Evolutionary conservation across 2,888 invertebrate species (phyloP), one percentile per base, ranked within the genome.

Genomic region (Chloromyia formosa): DNA sequence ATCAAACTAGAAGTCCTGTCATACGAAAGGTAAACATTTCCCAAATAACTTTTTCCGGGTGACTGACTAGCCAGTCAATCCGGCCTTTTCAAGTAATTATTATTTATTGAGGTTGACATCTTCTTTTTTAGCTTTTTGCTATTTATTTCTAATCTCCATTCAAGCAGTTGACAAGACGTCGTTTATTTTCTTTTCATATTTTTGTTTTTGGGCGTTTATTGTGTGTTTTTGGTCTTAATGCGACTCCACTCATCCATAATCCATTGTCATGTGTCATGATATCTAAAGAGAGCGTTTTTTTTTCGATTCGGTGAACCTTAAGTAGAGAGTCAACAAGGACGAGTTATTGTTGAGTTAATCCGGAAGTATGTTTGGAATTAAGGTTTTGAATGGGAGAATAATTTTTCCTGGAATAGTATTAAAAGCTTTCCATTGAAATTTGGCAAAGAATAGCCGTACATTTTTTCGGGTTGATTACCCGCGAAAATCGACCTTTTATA

Each of bases 171-270:
- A n/a, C 5, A 42, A 42, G 42, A 9, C 42, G 42, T 42, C 12
- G 12, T 42, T 42, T 12, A 42, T 42, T 42, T 42, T 42, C 42
- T 12, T 42, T 42, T 42, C 42, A n/a, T n/a, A n/a, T n/a, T n/a
- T 42, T 12, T 42, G 42, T 42, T 42, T 42, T 42, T 42, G 7
- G 5, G 12, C 42, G 42, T 42, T 42, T 42, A 42, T 42, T 42
- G 12, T 54, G 1, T 54, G 5, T 54, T 54, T 16, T 54, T 54
- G 5, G n/a, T 12, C n/a, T n/a, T 54, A n/a, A n/a, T n/a, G n/a
- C n/a, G n/a, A n/a, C n/a, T n/a, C 54, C 54, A 16, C 16, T 54
- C 12, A 54, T 54, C 54, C 54, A 54, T 54, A 54, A 54, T 54
- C 54, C 1, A 54, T 54, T 54, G 54, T 1, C 16, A 54, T 54